A percentile compares a stretch with the other conserved stretches of the same genome.
Conservation (phyloP, 2,888 invertebrate species). For the Minunthozetes semirufus region DNA sequence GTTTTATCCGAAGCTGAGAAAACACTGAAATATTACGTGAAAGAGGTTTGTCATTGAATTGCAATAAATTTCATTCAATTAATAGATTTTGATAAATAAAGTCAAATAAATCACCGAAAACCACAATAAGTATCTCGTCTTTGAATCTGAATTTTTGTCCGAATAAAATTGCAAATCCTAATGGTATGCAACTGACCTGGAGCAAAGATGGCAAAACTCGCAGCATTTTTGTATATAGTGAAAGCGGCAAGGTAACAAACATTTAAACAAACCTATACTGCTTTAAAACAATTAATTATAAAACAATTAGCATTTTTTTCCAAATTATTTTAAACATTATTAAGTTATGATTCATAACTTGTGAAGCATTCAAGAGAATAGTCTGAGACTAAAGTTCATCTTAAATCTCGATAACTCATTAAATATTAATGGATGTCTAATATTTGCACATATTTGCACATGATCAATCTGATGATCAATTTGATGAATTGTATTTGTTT, state of each 20-base stretch:
- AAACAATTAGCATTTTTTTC: no score
- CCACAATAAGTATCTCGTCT: constrained; percentile 69
- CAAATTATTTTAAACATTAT: no score
- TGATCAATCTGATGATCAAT: no score
- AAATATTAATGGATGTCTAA: no score
- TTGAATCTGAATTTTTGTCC: constrained; percentile 78
- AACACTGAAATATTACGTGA: constrained; percentile 60
- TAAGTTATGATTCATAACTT: no score
- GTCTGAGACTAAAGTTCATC: no score
- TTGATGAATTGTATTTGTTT: no score
- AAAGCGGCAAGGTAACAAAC: constrained; percentile 61
- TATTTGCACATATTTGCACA: no score
- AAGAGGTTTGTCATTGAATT: constrained; percentile 48
- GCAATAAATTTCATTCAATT: constrained; percentile 1
- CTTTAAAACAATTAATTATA: no score
- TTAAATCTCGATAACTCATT: no score
- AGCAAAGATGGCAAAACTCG: constrained; percentile 76
- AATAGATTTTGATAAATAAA: constrained; percentile 38
- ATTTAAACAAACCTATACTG: no score
- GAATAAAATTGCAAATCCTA: constrained; percentile 67
- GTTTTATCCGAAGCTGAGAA: constrained; percentile 71
- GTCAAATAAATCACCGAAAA: constrained; percentile 66
- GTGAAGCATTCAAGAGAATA: no score
- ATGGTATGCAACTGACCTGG: constrained; percentile 76
- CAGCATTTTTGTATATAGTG: constrained; percentile 78